phyloP scores from a whole-genome alignment of 2,797 vertebrate genomes.

The Molothrus aeneus region DNA sequence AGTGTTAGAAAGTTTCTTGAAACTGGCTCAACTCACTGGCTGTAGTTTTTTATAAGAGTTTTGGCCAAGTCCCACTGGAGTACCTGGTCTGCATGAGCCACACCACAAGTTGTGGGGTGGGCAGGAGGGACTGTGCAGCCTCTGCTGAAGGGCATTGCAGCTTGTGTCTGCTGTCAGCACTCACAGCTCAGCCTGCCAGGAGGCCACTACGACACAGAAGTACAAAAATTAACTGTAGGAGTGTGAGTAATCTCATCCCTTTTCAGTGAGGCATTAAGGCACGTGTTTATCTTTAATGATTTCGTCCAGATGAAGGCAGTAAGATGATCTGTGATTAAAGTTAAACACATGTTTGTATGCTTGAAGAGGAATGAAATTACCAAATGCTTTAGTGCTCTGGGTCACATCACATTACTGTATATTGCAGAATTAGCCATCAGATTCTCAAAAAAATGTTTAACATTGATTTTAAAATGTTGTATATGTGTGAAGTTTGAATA shows the following conservation, averaged over 20 bases:
- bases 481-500: background rate
- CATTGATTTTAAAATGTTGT: background rate
- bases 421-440: background rate
- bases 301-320: constrained; percentile 23
- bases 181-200: background rate
- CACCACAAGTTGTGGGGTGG: rapidly evolving
- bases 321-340: constrained; percentile 33
- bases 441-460: background rate
- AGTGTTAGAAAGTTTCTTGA: background rate
- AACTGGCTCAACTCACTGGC: background rate
- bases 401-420: background rate
- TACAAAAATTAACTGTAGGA: background rate
- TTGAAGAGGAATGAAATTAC: constrained; percentile 30
- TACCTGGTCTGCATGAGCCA: background rate
- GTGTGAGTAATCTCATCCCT: constrained; percentile 1
- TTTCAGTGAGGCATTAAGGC: background rate
- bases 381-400: background rate
- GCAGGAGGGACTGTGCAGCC: background rate
- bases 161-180: background rate
- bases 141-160: background rate
- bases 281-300: constrained; percentile 25
- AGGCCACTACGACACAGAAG: background rate
- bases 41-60: background rate
- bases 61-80: background rate
- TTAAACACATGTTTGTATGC: constrained; percentile 37